Percentiles rank a stretch among this genome's conserved stretches.
Evolutionary conservation across 1,140 invertebrate genomes (phyloP).

Genomic region (Lethocerus indicus): DNA sequence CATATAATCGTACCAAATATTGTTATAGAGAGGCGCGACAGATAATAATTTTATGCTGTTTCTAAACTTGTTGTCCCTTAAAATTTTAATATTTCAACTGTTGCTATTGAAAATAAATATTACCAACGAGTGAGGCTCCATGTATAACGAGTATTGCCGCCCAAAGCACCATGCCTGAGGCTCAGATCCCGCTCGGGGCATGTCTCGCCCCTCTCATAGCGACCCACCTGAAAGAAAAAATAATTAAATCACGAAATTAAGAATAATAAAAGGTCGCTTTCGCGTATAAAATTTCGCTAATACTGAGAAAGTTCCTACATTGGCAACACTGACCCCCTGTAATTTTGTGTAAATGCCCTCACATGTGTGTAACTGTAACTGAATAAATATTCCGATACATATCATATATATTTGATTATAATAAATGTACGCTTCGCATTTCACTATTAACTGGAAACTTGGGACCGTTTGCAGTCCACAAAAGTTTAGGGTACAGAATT

Average conservation of each 20-base stretch:
- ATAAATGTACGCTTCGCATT: no score
- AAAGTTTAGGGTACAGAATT: no score
- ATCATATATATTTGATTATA: no score
- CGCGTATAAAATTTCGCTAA: no score
- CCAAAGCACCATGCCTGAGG: slow-evolving; percentile 27
- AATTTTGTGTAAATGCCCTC: no score
- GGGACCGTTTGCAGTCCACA: no score
- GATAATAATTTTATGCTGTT: neutral
- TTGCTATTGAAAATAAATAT: slow-evolving; percentile 12
- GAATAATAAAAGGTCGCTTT: no score
- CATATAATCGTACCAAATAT: neutral
- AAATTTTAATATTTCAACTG: neutral
- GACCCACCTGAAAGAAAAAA: slow-evolving; percentile 3
- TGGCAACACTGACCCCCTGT: no score
- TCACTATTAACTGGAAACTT: no score
- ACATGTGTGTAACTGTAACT: no score
- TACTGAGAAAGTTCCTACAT: no score
- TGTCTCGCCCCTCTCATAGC: slow-evolving; percentile 1
- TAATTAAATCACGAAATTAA: neutral
- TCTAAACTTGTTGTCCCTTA: neutral
- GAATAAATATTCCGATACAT: no score
- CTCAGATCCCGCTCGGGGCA: slow-evolving; percentile 1
- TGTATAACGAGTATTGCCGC: slow-evolving; percentile 31
- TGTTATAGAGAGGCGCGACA: neutral
- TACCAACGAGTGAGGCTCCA: slow-evolving; percentile 29